Evolutionary conservation across 1,140 invertebrate genomes (phyloP).

Genomic region (Drosophila pandora): DNA sequence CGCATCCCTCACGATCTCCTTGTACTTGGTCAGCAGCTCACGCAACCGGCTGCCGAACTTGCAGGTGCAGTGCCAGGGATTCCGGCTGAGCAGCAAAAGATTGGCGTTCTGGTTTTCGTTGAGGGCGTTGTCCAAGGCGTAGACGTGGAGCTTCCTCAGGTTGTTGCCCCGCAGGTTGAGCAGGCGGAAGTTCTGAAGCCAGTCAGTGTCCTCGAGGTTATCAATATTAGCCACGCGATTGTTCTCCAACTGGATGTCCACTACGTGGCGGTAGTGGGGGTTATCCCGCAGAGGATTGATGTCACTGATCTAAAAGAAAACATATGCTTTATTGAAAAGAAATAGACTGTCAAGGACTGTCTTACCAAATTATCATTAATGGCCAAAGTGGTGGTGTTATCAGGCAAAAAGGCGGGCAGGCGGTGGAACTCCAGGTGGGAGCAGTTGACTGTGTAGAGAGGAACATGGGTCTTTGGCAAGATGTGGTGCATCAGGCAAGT

Average conservation of each 20-base stretch:
- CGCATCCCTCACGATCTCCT: constrained; percentile 87
- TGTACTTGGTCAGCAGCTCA: constrained; percentile 89
- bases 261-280: constrained; percentile 86
- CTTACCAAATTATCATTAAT: constrained; percentile 76
- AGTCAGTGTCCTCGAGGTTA: constrained; percentile 89
- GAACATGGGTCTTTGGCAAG: constrained; percentile 83
- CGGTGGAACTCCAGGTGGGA: constrained; percentile 60
- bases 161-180: constrained; percentile 90
- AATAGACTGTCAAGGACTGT: not conserved
- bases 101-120: constrained; percentile 88
- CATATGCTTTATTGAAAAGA: not conserved
- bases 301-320: constrained; percentile 85
- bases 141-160: constrained; percentile 90
- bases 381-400: constrained; percentile 71
- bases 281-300: constrained; percentile 87
- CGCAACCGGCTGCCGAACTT: constrained; percentile 90
- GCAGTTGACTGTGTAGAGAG: constrained; percentile 84
- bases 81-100: constrained; percentile 88
- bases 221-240: constrained; percentile 89
- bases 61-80: constrained; percentile 93
- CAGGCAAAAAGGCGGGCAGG: constrained; percentile 70
- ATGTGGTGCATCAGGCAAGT: constrained; percentile 72
- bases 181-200: constrained; percentile 90
- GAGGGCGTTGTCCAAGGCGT: constrained; percentile 91
- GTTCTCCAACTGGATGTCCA: constrained; percentile 90